Percentiles rank a stretch among this genome's conserved stretches.
phyloP scores from a whole-genome alignment of 2,113 vertebrate species.

The Rhizomys pruinosus region DNA sequence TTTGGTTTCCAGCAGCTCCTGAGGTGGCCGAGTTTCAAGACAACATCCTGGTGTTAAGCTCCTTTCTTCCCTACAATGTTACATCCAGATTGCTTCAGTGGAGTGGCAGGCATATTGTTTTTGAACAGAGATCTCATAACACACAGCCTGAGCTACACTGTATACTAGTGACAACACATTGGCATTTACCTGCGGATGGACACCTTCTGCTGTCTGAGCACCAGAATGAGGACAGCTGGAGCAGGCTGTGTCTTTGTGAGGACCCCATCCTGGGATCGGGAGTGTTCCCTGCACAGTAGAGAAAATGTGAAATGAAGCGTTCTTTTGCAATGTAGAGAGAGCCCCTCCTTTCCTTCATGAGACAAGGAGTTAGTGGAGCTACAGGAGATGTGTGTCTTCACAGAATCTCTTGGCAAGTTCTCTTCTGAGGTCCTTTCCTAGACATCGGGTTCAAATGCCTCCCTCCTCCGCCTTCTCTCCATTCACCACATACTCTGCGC shows the following conservation, averaged over 20 bases:
- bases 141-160: background rate
- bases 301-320: background rate
- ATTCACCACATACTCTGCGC: background rate
- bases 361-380: background rate
- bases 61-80: background rate
- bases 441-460: background rate
- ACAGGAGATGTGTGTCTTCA: background rate
- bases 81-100: background rate
- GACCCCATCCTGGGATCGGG: background rate
- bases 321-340: background rate
- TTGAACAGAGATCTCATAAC: background rate
- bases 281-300: background rate
- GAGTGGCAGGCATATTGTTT: background rate
- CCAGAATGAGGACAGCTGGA: background rate
- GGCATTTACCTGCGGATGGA: background rate
- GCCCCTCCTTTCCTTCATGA: background rate
- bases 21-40: background rate
- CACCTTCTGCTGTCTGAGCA: background rate
- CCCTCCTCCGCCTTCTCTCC: background rate
- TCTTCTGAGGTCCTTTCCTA: background rate
- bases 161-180: too few species aligned
- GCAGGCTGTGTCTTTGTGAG: background rate
- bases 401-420: background rate
- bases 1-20: background rate
- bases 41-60: background rate